A percentile compares a stretch with the other conserved stretches of the same genome.
Evolutionary conservation across 1,140 invertebrate species (phyloP).

Genomic region (Pogonus chalceus): DNA sequence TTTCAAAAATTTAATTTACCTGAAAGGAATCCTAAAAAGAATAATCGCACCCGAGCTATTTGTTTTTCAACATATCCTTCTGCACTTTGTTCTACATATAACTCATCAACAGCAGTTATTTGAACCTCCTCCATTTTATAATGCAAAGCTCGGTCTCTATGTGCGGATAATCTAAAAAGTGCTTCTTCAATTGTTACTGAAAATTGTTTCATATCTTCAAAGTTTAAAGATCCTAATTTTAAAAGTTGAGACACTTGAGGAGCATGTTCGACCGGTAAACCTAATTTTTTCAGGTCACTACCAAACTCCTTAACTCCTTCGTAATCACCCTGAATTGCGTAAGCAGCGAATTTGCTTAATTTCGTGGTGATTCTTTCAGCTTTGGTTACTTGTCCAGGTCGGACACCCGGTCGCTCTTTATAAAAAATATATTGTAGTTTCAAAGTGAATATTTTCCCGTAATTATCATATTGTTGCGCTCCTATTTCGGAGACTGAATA

Average conservation of each 20-base stretch:
- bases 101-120: constrained; percentile 91
- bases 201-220: constrained; percentile 86
- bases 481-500: constrained; percentile 86
- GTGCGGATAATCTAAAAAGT: constrained; percentile 70
- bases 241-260: constrained; percentile 93
- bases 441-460: constrained; percentile 97
- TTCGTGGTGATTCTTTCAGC: constrained; percentile 84
- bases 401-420: constrained; percentile 91
- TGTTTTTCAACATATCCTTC: constrained; percentile 80
- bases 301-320: constrained; percentile 87
- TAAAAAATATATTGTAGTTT: constrained; percentile 98
- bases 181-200: constrained; percentile 82
- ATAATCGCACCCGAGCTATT: constrained; percentile 88
- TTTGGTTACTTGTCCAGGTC: constrained; percentile 92
- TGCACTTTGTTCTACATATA: constrained; percentile 85
- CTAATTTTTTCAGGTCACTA: constrained; percentile 77
- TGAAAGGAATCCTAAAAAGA: constrained; percentile 87
- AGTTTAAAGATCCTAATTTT: constrained; percentile 85
- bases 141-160: constrained; percentile 78
- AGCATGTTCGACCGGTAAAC: constrained; percentile 93
- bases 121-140: constrained; percentile 99
- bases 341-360: constrained; percentile 86
- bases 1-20: constrained; percentile 36
- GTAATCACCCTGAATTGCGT: constrained; percentile 88
- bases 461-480: constrained; percentile 97